A percentile compares a stretch with the other conserved stretches of the same genome.
phyloP scores from a whole-genome alignment of 1,140 invertebrate genomes.

The Drosophila repleta region DNA sequence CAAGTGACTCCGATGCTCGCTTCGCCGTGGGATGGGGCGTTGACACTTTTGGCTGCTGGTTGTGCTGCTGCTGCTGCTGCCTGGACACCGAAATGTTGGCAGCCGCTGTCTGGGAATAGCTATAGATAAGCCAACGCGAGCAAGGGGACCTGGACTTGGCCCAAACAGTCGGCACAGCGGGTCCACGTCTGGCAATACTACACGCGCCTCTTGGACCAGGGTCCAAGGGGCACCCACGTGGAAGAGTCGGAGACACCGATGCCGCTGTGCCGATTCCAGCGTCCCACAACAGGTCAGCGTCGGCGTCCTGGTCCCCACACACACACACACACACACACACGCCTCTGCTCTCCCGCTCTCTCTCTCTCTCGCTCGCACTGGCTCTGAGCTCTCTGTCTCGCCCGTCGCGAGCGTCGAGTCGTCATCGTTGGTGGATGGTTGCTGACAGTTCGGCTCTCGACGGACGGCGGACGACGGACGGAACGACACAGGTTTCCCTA shows the following conservation, averaged over 20 bases:
- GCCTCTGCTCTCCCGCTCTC: slow-evolving; percentile 12
- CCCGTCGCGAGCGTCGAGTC: slow-evolving; percentile 7
- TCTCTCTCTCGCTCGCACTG: slow-evolving; percentile 7
- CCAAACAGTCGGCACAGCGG: slow-evolving; percentile 19
- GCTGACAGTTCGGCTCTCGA: slow-evolving; percentile 76
- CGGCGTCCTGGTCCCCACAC: slow-evolving; percentile 28
- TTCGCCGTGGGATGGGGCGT: slow-evolving; percentile 55
- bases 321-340: slow-evolving; percentile 1
- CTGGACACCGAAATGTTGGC: slow-evolving; percentile 32
- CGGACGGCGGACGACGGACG: slow-evolving; percentile 40
- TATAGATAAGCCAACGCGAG: slow-evolving; percentile 39
- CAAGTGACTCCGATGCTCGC: slow-evolving; percentile 44
- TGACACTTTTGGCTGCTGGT: slow-evolving; percentile 55
- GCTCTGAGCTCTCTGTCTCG: slow-evolving; percentile 22
- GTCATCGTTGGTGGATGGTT: slow-evolving; percentile 62
- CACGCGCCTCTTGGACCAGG: slow-evolving; percentile 44
- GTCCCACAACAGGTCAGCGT: slow-evolving; percentile 43
- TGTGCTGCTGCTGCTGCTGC: slow-evolving; percentile 3
- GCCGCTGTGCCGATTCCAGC: slow-evolving; percentile 62
- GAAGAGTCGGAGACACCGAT: slow-evolving; percentile 19
- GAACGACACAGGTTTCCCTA: slow-evolving; percentile 41
- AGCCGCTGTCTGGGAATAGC: slow-evolving; percentile 45
- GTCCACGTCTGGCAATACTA: slow-evolving; percentile 27
- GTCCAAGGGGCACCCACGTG: slow-evolving; percentile 26
- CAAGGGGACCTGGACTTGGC: slow-evolving; percentile 40